phyloP scores from a whole-genome alignment of 2,888 invertebrate species.

The Catocala nupta region DNA sequence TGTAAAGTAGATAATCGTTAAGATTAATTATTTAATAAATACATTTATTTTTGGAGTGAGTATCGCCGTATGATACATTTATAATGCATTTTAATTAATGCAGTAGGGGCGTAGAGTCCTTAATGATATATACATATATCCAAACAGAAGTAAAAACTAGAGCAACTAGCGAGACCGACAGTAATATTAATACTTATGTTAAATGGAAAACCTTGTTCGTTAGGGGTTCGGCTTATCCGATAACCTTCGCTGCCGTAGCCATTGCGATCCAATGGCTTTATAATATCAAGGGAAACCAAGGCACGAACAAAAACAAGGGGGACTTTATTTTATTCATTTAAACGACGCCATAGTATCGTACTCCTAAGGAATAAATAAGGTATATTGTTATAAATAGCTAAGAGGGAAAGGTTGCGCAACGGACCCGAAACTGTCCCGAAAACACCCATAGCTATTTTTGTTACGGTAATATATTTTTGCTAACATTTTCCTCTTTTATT shows the following conservation, averaged over 20 bases:
- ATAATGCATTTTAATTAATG: too few species aligned
- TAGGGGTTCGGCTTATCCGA: conserved; percentile 14
- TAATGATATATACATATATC: too few species aligned
- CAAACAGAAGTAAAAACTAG: too few species aligned
- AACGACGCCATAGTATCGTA: conserved; percentile 3
- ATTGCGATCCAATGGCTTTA: conserved; percentile 1
- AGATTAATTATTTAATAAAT: conserved; percentile 9
- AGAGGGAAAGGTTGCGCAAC: conserved; percentile 20
- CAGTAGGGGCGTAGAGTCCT: too few species aligned
- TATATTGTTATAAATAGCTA: conserved; percentile 39
- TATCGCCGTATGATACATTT: background rate
- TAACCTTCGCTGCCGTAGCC: conserved; percentile 9
- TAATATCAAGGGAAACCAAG: conserved; percentile 9
- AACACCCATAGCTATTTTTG: conserved; percentile 25
- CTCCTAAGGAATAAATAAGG: conserved; percentile 16
- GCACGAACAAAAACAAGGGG: conserved; percentile 4
- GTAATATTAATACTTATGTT: conserved; percentile 5
- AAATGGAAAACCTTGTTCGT: conserved; percentile 13
- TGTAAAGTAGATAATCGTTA: conserved; percentile 2
- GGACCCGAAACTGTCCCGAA: conserved; percentile 22
- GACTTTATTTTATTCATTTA: conserved; percentile 9
- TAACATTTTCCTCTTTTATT: background rate
- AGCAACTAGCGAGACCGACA: background rate
- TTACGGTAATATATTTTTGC: conserved; percentile 14
- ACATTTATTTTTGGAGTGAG: background rate